Conservation (phyloP, 2,797 vertebrate species). For the Spinibarbus caldwelli region DNA sequence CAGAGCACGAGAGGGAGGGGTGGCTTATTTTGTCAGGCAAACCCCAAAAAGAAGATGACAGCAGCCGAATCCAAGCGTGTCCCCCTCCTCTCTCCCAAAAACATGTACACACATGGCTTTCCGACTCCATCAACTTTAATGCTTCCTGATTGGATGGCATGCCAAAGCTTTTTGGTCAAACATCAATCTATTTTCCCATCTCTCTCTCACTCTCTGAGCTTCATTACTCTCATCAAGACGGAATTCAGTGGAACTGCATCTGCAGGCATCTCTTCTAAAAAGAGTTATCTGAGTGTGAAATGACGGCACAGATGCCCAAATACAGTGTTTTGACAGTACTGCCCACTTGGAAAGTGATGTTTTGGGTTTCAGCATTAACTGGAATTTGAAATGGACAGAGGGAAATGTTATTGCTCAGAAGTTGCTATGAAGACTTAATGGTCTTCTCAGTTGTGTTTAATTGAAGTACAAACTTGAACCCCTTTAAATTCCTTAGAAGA, state of each 20-base stretch:
- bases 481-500: neutral
- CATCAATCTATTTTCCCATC: constrained; percentile 30
- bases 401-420: neutral
- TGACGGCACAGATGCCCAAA: constrained; percentile 16
- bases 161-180: constrained; percentile 27
- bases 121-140: constrained; percentile 40
- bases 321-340: constrained; percentile 7
- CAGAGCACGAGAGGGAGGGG: neutral
- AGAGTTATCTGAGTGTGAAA: constrained; percentile 45
- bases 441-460: neutral
- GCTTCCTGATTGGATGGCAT: constrained; percentile 38
- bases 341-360: neutral
- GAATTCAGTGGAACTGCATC: constrained; percentile 15
- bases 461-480: neutral
- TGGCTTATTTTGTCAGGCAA: constrained; percentile 36
- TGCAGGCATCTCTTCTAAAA: constrained; percentile 31
- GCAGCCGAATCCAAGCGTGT: neutral
- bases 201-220: no score
- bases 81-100: neutral
- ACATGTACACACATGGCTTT: constrained; percentile 28
- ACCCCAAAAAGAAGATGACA: constrained; percentile 39
- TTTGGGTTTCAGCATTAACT: constrained; percentile 8
- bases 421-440: constrained; percentile 2
- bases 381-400: neutral
- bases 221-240: constrained; percentile 43